Conservation (phyloP, 2,888 invertebrate species). For the Hydrotaea cyrtoneurina region DNA sequence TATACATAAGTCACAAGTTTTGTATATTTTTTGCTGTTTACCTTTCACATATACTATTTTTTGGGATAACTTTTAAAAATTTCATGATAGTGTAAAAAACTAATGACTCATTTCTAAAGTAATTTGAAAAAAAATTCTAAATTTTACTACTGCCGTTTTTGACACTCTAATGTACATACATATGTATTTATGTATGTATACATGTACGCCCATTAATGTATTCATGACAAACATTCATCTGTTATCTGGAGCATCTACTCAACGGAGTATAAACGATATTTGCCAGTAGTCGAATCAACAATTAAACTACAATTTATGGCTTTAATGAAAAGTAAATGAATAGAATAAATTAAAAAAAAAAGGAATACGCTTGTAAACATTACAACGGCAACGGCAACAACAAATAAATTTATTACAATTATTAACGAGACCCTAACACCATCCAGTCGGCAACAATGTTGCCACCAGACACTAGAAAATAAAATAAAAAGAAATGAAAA, state of each 20-base stretch:
- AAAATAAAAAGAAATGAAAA: not conserved
- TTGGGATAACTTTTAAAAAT: too few relatives aligned
- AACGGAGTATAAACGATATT: not conserved
- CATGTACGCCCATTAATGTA: too few relatives aligned
- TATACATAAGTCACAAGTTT: too few relatives aligned
- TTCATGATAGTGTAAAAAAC: too few relatives aligned
- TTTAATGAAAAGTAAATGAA: constrained; percentile 31
- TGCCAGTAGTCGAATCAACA: constrained; percentile 1
- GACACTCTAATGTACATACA: too few relatives aligned
- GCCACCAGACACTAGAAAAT: not conserved
- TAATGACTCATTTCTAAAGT: too few relatives aligned
- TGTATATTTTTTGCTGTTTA: too few relatives aligned
- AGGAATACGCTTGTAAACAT: constrained; percentile 3
- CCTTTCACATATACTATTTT: too few relatives aligned
- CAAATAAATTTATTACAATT: constrained; percentile 54
- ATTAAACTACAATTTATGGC: constrained; percentile 31
- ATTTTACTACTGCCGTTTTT: too few relatives aligned
- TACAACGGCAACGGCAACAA: constrained; percentile 25
- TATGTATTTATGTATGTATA: too few relatives aligned
- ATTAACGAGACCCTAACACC: constrained; percentile 36
- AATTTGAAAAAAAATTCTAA: too few relatives aligned
- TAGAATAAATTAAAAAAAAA: constrained; percentile 51
- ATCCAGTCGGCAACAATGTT: constrained; percentile 31
- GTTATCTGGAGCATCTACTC: not conserved
- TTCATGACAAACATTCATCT: not conserved